Conservation (phyloP, 2,113 vertebrate genomes). For the Oplegnathus fasciatus region DNA sequence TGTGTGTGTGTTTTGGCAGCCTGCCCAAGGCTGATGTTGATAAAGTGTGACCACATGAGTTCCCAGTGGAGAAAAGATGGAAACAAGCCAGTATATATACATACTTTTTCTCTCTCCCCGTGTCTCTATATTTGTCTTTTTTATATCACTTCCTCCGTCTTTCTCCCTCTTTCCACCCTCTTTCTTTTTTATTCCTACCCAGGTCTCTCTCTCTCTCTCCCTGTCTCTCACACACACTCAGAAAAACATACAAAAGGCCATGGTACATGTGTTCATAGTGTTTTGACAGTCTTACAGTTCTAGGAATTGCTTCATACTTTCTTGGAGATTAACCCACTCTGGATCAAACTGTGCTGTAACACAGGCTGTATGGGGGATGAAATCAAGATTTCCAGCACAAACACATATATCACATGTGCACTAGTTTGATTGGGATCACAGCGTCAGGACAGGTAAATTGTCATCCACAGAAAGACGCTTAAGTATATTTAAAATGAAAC, state of each 20-base stretch:
- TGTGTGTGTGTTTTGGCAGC: conserved; percentile 67
- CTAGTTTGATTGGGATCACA: conserved; percentile 2
- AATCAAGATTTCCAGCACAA: conserved; percentile 39
- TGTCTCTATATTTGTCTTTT: conserved; percentile 15
- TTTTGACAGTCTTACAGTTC: conserved; percentile 64
- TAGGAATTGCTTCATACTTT: conserved; percentile 64
- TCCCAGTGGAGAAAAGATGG: conserved; percentile 56
- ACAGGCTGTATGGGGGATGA: conserved; percentile 2
- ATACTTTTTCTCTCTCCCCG: conserved; percentile 22
- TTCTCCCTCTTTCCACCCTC: conserved; percentile 11
- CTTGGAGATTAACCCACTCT: conserved; percentile 49
- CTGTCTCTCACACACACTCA: background rate
- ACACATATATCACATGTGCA: conserved; percentile 5
- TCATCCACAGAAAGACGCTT: background rate
- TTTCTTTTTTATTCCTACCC: background rate
- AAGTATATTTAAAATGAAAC: conserved; percentile 3
- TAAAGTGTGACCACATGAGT: conserved; percentile 70
- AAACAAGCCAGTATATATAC: conserved; percentile 49
- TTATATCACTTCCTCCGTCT: conserved; percentile 30
- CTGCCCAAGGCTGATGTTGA: conserved; percentile 74
- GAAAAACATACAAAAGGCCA: conserved; percentile 37
- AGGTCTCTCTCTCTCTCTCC: background rate
- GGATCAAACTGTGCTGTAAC: conserved; percentile 54
- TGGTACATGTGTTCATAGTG: conserved; percentile 53
- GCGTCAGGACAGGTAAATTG: conserved; percentile 2